A percentile compares a stretch with the other conserved stretches of the same genome.
These are phyloP conservation scores for Hylaea fasciaria DNA, from an alignment of 2,888 invertebrate genomes.

Conservation along the genomic window DNA sequence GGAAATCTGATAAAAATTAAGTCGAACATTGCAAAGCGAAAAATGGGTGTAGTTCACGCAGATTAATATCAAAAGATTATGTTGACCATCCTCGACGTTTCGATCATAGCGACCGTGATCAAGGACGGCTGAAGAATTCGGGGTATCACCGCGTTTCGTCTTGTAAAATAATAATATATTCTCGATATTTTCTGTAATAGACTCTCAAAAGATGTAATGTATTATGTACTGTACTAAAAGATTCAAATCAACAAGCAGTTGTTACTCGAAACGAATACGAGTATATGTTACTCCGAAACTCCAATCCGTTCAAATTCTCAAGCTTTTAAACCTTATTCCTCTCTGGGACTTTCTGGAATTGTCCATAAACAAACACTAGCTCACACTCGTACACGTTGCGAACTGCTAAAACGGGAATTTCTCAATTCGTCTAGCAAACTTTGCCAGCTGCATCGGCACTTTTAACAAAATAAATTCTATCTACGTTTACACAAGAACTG, in stretches of 20 bases:
- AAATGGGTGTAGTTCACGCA: too few relatives aligned
- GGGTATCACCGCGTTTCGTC: too few relatives aligned
- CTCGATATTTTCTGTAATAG: too few relatives aligned
- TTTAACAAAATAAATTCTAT: slow-evolving; percentile 18
- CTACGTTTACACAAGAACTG: slow-evolving; percentile 12
- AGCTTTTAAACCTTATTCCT: slow-evolving; percentile 18
- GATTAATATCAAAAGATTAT: too few relatives aligned
- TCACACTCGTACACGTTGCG: slow-evolving; percentile 14
- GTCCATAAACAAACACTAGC: slow-evolving; percentile 30
- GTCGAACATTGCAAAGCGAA: neutral
- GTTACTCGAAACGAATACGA: slow-evolving; percentile 6
- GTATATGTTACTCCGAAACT: slow-evolving; percentile 2
- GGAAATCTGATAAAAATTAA: neutral
- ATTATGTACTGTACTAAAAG: too few relatives aligned
- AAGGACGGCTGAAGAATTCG: too few relatives aligned
- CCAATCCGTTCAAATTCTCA: slow-evolving; percentile 12
- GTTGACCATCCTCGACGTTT: too few relatives aligned
- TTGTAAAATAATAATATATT: too few relatives aligned
- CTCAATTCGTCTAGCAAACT: slow-evolving; percentile 27
- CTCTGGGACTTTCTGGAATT: slow-evolving; percentile 13
- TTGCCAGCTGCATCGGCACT: slow-evolving; percentile 21
- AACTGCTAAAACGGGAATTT: slow-evolving; percentile 19
- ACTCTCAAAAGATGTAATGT: too few relatives aligned
- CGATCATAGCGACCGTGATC: too few relatives aligned
- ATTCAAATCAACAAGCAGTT: neutral